Evolutionary conservation across 2,888 invertebrate genomes (phyloP).

Genomic region (Caenorhabditis japonica): DNA sequence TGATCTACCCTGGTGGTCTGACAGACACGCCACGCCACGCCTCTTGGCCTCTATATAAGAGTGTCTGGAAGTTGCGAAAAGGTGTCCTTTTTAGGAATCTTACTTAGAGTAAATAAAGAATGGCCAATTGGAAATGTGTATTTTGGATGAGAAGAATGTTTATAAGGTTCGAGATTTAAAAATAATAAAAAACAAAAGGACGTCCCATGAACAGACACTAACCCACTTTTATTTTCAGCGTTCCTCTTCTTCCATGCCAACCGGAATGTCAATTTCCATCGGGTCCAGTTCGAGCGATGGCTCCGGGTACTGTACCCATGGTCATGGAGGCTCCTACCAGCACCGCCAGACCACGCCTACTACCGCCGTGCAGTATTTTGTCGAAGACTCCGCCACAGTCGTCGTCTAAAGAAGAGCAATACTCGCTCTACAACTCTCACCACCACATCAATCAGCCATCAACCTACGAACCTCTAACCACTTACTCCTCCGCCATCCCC

Average conservation of each 20-base stretch:
- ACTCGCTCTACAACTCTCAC: conserved; percentile 12
- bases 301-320: conserved; percentile 29
- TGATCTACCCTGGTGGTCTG: not conserved
- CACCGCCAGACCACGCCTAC: conserved; percentile 40
- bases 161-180: conserved; percentile 13
- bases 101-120: conserved; percentile 1
- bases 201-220: too few relatives aligned
- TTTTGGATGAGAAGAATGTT: conserved; percentile 18
- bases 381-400: conserved; percentile 32
- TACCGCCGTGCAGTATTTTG: conserved; percentile 48
- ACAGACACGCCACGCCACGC: conserved; percentile 19
- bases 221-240: conserved; percentile 25
- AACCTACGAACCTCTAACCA: too few relatives aligned
- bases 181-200: not conserved
- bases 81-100: conserved; percentile 15
- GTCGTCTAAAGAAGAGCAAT: conserved; percentile 36
- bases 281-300: conserved; percentile 34
- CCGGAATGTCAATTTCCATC: conserved; percentile 50
- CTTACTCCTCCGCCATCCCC: conserved; percentile 17
- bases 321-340: conserved; percentile 32
- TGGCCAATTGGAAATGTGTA: conserved; percentile 9
- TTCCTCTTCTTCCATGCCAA: conserved; percentile 33
- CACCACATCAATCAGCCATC: conserved; percentile 33
- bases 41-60: conserved; percentile 14
- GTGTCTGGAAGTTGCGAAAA: not conserved